phyloP scores from a whole-genome alignment of 2,113 vertebrate species.

The Macaca fascicularis region DNA sequence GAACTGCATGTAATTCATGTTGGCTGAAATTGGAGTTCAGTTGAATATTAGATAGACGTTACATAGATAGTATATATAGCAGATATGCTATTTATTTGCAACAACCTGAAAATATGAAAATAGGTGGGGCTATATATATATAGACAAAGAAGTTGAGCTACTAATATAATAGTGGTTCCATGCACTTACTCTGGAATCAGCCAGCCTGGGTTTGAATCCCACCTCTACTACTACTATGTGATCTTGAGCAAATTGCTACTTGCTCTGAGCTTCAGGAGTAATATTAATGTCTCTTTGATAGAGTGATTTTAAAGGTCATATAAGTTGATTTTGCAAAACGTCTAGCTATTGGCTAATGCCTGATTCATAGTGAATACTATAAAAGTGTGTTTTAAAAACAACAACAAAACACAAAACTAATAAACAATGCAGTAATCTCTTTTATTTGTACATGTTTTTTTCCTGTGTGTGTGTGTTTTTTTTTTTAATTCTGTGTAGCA shows the following conservation, averaged over 20 bases:
- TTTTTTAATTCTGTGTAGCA: not conserved
- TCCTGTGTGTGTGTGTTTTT: not conserved
- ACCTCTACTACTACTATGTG: not conserved
- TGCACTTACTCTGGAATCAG: not conserved
- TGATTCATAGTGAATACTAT: not conserved
- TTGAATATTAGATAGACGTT: not conserved
- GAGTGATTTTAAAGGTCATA: not conserved
- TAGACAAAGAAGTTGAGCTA: not conserved
- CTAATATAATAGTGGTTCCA: not conserved
- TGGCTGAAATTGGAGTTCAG: not conserved
- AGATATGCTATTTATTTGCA: not conserved
- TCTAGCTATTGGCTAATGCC: not conserved
- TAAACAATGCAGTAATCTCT: not conserved
- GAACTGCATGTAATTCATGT: not conserved
- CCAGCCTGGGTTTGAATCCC: not conserved
- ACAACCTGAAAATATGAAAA: not conserved
- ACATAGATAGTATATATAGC: not conserved
- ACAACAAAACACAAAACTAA: not conserved
- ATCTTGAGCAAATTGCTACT: not conserved
- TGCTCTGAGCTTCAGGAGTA: not conserved
- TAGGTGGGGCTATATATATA: not conserved
- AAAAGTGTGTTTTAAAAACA: not conserved
- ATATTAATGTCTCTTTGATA: not conserved
- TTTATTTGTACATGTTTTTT: not conserved
- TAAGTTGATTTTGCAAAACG: not conserved